Evolutionary conservation across 2,888 invertebrate species (phyloP).

Genomic region (Polietes domitor): DNA sequence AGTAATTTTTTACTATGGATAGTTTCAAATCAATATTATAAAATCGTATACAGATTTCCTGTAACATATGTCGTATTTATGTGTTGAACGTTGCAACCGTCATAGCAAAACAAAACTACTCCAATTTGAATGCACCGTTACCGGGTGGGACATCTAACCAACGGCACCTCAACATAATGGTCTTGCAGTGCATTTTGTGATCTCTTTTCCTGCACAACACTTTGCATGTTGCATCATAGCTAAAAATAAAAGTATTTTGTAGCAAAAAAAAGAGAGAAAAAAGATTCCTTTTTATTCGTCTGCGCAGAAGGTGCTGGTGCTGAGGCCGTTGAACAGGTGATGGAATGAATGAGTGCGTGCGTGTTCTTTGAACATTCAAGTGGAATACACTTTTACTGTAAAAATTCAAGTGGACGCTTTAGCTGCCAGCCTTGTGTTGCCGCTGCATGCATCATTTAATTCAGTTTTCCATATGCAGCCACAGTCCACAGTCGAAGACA

Average conservation of each 20-base stretch:
- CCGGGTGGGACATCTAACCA: not conserved
- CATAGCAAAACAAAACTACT: not conserved
- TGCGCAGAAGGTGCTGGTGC: not conserved
- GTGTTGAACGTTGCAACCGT: not conserved
- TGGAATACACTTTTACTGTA: slow-evolving; percentile 55
- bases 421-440: not conserved
- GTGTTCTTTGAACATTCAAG: slow-evolving; percentile 56
- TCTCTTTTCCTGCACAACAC: slow-evolving; percentile 4
- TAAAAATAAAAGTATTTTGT: slow-evolving; percentile 50
- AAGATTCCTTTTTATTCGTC: slow-evolving; percentile 31
- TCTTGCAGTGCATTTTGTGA: slow-evolving; percentile 41
- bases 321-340: slow-evolving; percentile 39
- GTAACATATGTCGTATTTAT: too few relatives aligned
- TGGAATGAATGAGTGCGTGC: slow-evolving; percentile 50
- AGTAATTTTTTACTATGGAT: too few relatives aligned
- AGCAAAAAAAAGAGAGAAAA: not conserved
- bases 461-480: slow-evolving; percentile 3
- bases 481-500: not conserved
- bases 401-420: slow-evolving; percentile 29
- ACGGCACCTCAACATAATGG: slow-evolving; percentile 26
- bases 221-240: slow-evolving; percentile 49
- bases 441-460: slow-evolving; percentile 32
- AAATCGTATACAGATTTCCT: too few relatives aligned
- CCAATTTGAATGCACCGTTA: not conserved
- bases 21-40: too few relatives aligned